Conservation (phyloP, 2,113 vertebrate species). For the Fulica atra region DNA sequence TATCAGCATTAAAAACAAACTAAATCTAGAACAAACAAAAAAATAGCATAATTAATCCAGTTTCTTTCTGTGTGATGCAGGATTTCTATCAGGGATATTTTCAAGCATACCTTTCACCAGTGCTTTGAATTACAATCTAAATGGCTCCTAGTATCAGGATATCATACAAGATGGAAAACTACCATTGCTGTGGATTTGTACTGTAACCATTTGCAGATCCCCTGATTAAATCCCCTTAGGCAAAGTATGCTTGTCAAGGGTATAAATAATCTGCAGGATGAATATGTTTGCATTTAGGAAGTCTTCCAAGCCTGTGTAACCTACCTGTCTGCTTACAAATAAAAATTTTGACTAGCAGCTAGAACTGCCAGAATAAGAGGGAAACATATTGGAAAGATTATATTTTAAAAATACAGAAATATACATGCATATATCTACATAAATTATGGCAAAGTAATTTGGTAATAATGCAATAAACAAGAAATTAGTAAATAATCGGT, state of each 20-base stretch:
- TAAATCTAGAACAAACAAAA: background rate
- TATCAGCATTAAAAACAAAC: background rate
- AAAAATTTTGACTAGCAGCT: background rate
- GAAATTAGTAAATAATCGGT: background rate
- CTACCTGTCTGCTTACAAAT: background rate
- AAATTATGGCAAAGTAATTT: background rate
- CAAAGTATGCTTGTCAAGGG: background rate
- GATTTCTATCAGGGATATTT: background rate
- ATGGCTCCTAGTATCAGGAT: background rate
- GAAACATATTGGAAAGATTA: background rate
- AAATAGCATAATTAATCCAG: background rate
- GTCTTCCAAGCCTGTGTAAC: background rate
- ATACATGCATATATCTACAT: no score
- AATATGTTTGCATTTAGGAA: background rate
- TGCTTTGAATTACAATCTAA: background rate
- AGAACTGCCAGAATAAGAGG: background rate
- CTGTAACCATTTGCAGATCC: background rate
- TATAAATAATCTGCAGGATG: background rate
- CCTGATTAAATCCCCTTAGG: background rate
- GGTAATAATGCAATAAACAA: background rate
- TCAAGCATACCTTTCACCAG: background rate
- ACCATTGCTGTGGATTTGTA: background rate
- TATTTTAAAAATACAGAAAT: background rate
- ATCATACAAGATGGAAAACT: background rate
- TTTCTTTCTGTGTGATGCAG: background rate